Evolutionary conservation across 2,797 vertebrate genomes (phyloP).

Genomic region (Heteromormyrus szaboi): DNA sequence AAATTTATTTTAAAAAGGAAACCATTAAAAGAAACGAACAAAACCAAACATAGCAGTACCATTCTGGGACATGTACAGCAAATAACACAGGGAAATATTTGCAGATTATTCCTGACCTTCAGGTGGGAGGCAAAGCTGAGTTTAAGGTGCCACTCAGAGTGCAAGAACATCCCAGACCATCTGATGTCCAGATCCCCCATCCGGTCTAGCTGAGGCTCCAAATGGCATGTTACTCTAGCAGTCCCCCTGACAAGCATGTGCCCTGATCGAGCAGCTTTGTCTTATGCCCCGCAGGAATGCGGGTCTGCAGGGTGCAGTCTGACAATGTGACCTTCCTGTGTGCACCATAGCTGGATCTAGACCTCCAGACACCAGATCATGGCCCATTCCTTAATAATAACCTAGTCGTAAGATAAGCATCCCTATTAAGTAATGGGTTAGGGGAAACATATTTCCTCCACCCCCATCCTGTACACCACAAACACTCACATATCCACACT

Average conservation of each 20-base stretch:
- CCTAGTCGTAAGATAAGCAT: neutral
- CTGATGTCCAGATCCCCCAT: neutral
- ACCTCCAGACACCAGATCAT: slow-evolving; percentile 7
- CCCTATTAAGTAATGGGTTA: neutral
- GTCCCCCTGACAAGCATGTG: neutral
- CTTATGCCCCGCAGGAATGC: neutral
- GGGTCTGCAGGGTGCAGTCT: neutral
- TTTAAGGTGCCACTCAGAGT: neutral
- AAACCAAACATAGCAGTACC: neutral
- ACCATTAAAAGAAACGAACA: neutral
- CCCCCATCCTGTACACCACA: neutral
- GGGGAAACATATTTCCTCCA: neutral
- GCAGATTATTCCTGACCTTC: neutral
- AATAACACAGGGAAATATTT: neutral
- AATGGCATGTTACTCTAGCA: neutral
- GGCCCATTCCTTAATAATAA: neutral
- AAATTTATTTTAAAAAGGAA: neutral
- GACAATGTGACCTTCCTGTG: neutral
- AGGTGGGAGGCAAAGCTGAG: neutral
- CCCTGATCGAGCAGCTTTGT: no score
- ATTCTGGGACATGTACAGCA: neutral
- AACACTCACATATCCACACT: neutral
- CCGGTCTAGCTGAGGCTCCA: no score
- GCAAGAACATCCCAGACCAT: neutral
- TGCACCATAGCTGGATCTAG: neutral